phyloP scores from a whole-genome alignment of 2,888 invertebrate genomes.

The Eupeodes luniger region DNA sequence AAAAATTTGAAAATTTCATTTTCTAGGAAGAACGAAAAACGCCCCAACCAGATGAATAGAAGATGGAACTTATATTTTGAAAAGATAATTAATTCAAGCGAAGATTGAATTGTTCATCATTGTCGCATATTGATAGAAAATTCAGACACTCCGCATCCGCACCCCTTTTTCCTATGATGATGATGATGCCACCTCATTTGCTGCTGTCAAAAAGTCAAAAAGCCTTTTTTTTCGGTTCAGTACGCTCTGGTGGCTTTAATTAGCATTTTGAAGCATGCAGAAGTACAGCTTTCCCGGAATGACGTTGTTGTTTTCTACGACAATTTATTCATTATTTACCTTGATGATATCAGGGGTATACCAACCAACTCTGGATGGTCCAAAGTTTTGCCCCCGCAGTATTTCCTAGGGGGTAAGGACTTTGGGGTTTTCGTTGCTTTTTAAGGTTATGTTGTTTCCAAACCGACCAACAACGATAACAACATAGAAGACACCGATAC shows the following conservation, averaged over 20 bases:
- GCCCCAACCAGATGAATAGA: slow-evolving; percentile 22
- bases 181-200: slow-evolving; percentile 73
- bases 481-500: neutral
- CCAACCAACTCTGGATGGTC: neutral
- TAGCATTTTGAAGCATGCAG: slow-evolving; percentile 70
- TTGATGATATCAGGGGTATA: slow-evolving; percentile 35
- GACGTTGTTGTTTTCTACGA: slow-evolving; percentile 27
- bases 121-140: slow-evolving; percentile 43
- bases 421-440: slow-evolving; percentile 40
- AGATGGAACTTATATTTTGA: slow-evolving; percentile 57
- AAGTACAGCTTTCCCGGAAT: slow-evolving; percentile 40
- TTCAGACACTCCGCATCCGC: neutral
- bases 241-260: slow-evolving; percentile 71
- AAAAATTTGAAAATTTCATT: slow-evolving; percentile 49
- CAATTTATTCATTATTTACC: slow-evolving; percentile 74
- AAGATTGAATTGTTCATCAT: slow-evolving; percentile 74
- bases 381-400: slow-evolving; percentile 53
- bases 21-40: neutral
- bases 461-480: neutral
- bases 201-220: slow-evolving; percentile 76
- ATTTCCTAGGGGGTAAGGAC: slow-evolving; percentile 54
- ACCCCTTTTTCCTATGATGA: too few species aligned
- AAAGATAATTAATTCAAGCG: slow-evolving; percentile 74
- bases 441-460: slow-evolving; percentile 50
- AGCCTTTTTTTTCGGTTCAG: slow-evolving; percentile 73